Conservation (phyloP, 2,797 vertebrate species). For the Graptemys geographica region DNA sequence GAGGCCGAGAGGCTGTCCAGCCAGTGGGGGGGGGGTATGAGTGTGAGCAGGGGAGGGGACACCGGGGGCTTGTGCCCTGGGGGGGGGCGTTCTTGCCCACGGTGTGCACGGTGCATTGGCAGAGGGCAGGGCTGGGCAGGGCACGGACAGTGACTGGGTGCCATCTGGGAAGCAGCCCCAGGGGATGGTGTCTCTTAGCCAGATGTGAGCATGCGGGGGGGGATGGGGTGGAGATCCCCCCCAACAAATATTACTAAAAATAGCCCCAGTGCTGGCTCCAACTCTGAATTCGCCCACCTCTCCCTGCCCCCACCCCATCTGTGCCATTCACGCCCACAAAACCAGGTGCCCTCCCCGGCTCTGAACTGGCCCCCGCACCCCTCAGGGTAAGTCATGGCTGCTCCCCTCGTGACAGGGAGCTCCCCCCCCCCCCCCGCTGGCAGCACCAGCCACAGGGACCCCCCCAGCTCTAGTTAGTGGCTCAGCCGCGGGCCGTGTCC, state of each 20-base stretch:
- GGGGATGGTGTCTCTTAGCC: neutral
- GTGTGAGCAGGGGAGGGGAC: no score
- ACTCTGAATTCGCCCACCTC: no score
- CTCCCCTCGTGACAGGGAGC: neutral
- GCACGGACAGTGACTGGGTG: neutral
- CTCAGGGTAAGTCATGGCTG: slow-evolving; percentile 57
- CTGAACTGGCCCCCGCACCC: neutral
- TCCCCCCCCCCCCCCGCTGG: neutral
- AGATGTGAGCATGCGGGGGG: fast-evolving
- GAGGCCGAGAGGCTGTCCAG: neutral
- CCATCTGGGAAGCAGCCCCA: neutral
- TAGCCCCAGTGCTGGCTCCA: no score
- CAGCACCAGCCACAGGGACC: neutral
- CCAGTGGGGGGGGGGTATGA: neutral
- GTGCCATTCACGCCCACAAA: neutral
- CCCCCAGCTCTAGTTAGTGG: neutral
- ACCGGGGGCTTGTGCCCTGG: no score
- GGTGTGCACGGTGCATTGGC: neutral
- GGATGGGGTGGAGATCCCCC: neutral
- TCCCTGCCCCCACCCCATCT: neutral
- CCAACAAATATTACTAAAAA: no score
- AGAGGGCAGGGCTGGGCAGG: neutral
- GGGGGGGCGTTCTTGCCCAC: neutral
- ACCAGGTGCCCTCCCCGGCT: neutral
- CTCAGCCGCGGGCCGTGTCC: neutral